Conservation (phyloP, 37 sponge, comb jelly and placozoan species). For the Chondrosia reniformis region DNA sequence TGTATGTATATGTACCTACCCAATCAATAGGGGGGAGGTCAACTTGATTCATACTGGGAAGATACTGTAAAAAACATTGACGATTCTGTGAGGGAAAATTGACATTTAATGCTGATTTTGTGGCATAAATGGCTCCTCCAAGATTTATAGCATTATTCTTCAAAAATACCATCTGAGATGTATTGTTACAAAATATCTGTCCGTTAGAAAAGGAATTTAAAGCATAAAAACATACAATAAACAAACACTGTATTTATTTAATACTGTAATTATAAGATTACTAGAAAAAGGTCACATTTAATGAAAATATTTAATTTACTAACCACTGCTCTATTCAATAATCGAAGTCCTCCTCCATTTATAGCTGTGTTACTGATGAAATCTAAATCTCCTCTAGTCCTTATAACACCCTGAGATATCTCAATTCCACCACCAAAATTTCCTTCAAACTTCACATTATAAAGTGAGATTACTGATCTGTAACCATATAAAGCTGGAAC, state of each 20-base stretch:
- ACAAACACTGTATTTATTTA: too few relatives aligned
- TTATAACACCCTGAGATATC: background rate
- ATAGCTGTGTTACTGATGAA: background rate
- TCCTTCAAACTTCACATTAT: background rate
- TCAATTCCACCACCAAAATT: background rate
- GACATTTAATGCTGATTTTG: background rate
- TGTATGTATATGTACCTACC: background rate
- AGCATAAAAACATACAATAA: too few relatives aligned
- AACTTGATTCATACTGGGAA: background rate
- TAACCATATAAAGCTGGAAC: background rate
- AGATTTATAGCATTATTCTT: background rate
- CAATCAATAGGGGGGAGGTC: background rate
- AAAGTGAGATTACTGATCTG: background rate
- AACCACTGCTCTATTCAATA: background rate
- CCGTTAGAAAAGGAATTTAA: too few relatives aligned
- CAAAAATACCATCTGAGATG: background rate
- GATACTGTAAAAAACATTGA: background rate
- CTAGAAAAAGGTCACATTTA: too few relatives aligned
- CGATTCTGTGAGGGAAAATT: background rate
- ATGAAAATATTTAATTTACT: too few relatives aligned
- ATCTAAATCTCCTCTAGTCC: background rate
- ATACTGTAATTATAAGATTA: too few relatives aligned
- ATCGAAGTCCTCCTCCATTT: background rate
- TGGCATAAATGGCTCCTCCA: slow-evolving; percentile 23
- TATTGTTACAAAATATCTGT: background rate